These are phyloP conservation scores for Agrilus planipennis DNA, from an alignment of 1,140 invertebrate genomes.

Conservation along the genomic window DNA sequence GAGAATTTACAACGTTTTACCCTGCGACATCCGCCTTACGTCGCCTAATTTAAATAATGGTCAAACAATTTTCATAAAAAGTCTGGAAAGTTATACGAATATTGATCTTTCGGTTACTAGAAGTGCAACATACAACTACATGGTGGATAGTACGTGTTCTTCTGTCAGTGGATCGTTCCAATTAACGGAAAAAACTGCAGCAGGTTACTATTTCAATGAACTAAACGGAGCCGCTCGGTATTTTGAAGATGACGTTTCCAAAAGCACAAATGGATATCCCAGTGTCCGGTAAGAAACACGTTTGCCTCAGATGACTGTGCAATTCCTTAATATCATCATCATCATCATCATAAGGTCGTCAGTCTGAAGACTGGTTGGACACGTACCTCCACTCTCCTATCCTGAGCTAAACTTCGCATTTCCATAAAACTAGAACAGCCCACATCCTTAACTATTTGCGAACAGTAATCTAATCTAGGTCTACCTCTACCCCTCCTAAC, in stretches of 20 bases:
- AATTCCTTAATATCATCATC: too few relatives aligned
- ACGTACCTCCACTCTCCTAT: too few relatives aligned
- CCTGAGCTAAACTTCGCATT: too few relatives aligned
- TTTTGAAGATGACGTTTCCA: constrained; percentile 1
- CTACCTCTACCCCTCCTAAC: too few relatives aligned
- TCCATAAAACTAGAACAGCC: too few relatives aligned
- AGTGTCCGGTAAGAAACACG: neutral
- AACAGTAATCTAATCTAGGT: too few relatives aligned
- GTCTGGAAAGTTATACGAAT: neutral
- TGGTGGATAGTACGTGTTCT: neutral
- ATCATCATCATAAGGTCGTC: too few relatives aligned
- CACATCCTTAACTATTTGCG: too few relatives aligned
- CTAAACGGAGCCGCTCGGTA: neutral
- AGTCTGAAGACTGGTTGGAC: too few relatives aligned
- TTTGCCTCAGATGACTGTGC: too few relatives aligned
- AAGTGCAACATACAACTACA: neutral
- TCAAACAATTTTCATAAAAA: neutral
- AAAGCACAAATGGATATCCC: constrained; percentile 30
- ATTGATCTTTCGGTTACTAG: neutral
- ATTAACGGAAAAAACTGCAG: neutral
- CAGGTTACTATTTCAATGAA: constrained; percentile 1
- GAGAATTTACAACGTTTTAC: constrained; percentile 50
- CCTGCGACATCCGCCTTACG: neutral
- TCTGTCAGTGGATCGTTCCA: neutral
- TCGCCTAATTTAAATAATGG: neutral